phyloP scores from a whole-genome alignment of 2,113 vertebrate species.

The Isichthys henryi region DNA sequence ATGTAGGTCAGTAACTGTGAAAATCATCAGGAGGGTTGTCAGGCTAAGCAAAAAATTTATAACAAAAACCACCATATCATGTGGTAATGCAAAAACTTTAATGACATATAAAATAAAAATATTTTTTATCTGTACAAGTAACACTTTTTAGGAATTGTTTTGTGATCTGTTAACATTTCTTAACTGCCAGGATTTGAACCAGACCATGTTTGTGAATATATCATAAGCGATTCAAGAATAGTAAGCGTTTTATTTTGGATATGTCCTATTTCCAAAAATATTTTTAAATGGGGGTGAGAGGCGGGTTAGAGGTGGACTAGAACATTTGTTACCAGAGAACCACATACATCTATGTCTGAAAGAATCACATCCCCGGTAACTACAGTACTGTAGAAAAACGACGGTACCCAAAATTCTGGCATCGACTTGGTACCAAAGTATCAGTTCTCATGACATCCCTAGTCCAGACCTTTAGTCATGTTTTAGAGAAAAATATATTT shows the following conservation, averaged over 20 bases:
- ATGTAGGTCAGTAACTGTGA: not conserved
- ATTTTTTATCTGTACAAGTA: not conserved
- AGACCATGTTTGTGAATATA: not conserved
- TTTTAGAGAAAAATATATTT: not conserved
- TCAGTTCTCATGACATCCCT: not conserved
- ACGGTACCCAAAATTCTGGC: not conserved
- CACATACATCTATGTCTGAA: not conserved
- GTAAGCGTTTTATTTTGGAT: not conserved
- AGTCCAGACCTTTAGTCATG: not conserved
- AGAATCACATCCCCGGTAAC: not conserved
- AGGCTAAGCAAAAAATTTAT: not conserved
- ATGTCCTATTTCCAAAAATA: not conserved
- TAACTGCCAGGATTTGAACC: not conserved
- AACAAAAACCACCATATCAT: not conserved
- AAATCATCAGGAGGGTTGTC: not conserved
- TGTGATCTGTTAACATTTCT: not conserved
- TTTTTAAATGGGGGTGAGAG: not conserved
- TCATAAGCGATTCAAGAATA: not conserved
- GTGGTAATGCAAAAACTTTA: not conserved
- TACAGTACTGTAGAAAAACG: not conserved
- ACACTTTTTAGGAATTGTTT: not conserved
- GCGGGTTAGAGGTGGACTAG: not conserved
- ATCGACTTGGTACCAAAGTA: not conserved
- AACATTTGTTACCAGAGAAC: not conserved
- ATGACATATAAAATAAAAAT: not conserved